Evolutionary conservation across 2,888 invertebrate species (phyloP).

Genomic region (Eupithecia centaureata): DNA sequence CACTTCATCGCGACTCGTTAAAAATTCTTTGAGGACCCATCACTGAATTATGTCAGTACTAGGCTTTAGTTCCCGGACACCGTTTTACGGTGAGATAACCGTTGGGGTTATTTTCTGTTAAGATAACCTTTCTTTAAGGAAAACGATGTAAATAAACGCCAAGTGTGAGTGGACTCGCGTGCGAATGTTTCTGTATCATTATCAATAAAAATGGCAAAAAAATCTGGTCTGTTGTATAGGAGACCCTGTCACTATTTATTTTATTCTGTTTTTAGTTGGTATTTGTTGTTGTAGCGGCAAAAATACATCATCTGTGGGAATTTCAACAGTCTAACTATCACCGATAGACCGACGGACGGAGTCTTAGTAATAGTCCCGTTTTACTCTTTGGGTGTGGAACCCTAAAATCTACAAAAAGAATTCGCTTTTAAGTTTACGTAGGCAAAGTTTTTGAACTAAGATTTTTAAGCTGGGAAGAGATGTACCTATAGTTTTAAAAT

Average conservation of each 20-base stretch:
- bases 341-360: too few species aligned
- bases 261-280: too few species aligned
- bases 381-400: too few species aligned
- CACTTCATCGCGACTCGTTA: constrained; percentile 22
- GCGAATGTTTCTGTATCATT: too few species aligned
- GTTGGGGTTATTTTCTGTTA: background rate
- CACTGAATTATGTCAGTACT: constrained; percentile 11
- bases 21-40: constrained; percentile 16
- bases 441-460: background rate
- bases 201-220: too few species aligned
- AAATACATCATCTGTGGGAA: too few species aligned
- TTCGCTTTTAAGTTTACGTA: background rate
- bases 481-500: background rate
- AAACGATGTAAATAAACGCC: background rate
- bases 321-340: too few species aligned
- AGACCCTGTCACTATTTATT: too few species aligned
- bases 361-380: too few species aligned
- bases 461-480: background rate
- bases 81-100: background rate
- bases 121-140: background rate
- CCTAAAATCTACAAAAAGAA: background rate
- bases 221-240: too few species aligned
- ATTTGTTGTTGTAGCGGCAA: too few species aligned
- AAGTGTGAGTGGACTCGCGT: too few species aligned
- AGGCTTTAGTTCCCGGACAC: constrained; percentile 5